Conservation (phyloP, 2,888 invertebrate genomes). For the Acanthosepion esculentum region DNA sequence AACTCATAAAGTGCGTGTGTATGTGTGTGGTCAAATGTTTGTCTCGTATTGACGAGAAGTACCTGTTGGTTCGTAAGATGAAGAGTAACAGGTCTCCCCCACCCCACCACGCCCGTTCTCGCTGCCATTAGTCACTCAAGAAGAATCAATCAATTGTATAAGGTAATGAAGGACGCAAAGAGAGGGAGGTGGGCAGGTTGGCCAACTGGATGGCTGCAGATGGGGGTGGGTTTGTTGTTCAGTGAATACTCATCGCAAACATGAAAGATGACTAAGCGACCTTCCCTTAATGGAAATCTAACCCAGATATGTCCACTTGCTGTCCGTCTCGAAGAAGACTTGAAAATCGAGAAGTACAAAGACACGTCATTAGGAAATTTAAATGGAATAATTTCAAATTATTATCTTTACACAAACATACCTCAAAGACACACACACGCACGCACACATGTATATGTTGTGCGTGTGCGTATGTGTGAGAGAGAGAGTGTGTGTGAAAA, state of each 20-base stretch:
- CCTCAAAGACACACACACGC: background rate
- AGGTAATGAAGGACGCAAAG: background rate
- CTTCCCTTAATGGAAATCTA: background rate
- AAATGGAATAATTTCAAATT: background rate
- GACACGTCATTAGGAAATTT: background rate
- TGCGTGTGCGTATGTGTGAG: too few relatives aligned
- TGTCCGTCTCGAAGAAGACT: background rate
- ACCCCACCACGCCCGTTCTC: too few relatives aligned
- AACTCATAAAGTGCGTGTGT: background rate
- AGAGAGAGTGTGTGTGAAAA: too few relatives aligned
- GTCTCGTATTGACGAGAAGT: background rate
- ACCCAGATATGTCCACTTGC: background rate
- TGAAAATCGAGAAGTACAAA: background rate
- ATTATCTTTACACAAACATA: too few relatives aligned
- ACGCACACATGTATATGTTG: background rate
- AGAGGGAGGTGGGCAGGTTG: background rate
- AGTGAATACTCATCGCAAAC: background rate
- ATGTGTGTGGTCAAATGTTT: background rate
- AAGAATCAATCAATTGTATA: conserved; percentile 20
- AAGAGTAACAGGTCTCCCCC: background rate
- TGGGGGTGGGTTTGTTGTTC: background rate
- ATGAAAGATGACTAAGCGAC: conserved; percentile 22
- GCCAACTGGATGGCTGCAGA: background rate
- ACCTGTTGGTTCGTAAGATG: background rate
- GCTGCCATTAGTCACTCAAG: background rate